Base-by-base conservation (phyloP, 2,113 vertebrate species). In the Cinclus cinclus region DNA sequence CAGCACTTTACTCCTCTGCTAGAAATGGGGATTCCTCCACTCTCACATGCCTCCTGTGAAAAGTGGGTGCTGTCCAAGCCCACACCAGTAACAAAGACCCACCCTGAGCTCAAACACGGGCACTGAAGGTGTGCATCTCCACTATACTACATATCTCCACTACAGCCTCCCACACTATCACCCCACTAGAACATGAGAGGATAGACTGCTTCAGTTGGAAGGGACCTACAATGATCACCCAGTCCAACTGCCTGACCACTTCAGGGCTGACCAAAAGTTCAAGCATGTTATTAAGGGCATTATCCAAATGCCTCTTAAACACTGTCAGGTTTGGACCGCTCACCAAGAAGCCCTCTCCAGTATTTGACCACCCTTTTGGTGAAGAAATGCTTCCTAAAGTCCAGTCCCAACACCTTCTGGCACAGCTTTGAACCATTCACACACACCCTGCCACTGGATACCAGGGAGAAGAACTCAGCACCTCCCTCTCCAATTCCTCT, bases 331-430 rank as follows among this genome's bases (percentile, higher is more conserved):
- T 41, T 63, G 53, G 67, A 70, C 7, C 11, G 42, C 20, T 1
- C 5, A 44, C 9, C 50, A 44, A 44, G 42, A 37, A 37, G 35
- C 35, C 35, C 18, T 18, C 39, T 53, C 22, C 19, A 55, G 22
- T 49, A 23, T 84, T 49, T 60, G n/a, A 39, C 12, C 33, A 41
- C 4, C 3, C 16, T 7, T 16, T 44, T 37, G 16, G 49, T 37
- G 11, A 44, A 58, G 35, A 56, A 3, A 42, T n/a, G 3, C 20
- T 50, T 81, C 31, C 16, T 37, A 19, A 14, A 7, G 3, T 13
- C 5, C 37, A n/a, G 17, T 31, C 2, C 39, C 3, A 52, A 70
- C 0, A 3, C 41, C 24, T 13, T 10, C 28, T 52, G 8, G 0
- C 3, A 7, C 28, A 50, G 23, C 33, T 76, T 63, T 58, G 77